A percentile compares a stretch with the other conserved stretches of the same genome.
phyloP scores from a whole-genome alignment of 2,113 vertebrate species.

The Miniopterus natalensis region DNA sequence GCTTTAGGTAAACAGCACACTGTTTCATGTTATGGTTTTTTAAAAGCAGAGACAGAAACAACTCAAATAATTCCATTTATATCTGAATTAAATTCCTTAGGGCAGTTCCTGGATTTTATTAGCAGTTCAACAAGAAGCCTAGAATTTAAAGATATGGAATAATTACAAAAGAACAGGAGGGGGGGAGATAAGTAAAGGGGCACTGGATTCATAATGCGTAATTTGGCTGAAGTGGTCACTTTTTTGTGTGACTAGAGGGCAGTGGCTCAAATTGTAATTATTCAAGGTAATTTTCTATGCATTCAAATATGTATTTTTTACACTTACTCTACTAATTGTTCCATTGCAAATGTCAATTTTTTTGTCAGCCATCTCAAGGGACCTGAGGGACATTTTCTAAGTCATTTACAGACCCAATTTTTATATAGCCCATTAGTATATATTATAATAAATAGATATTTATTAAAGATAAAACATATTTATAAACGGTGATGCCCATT shows the following conservation, averaged over 20 bases:
- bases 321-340: conserved; percentile 17
- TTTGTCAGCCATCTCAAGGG: not conserved
- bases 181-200: not conserved
- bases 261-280: conserved; percentile 64
- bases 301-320: not conserved
- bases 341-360: conserved; percentile 58
- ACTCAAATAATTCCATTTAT: conserved; percentile 77
- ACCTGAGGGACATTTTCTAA: conserved; percentile 29
- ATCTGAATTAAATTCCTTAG: conserved; percentile 74
- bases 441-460: conserved; percentile 45
- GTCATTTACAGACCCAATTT: conserved; percentile 30
- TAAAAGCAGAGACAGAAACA: conserved; percentile 74
- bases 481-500: conserved; percentile 20
- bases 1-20: conserved; percentile 62
- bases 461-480: conserved; percentile 25
- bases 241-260: conserved; percentile 41
- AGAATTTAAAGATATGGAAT: conserved; percentile 61
- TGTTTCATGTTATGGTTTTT: conserved; percentile 74
- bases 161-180: conserved; percentile 68
- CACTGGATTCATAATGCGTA: conserved; percentile 40
- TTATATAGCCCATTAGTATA: not conserved
- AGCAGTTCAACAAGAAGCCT: conserved; percentile 68
- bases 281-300: conserved; percentile 63
- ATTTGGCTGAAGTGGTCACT: conserved; percentile 48
- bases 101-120: conserved; percentile 70